Evolutionary conservation across 1,140 invertebrate genomes (phyloP).

Genomic region (Araneus ventricosus): DNA sequence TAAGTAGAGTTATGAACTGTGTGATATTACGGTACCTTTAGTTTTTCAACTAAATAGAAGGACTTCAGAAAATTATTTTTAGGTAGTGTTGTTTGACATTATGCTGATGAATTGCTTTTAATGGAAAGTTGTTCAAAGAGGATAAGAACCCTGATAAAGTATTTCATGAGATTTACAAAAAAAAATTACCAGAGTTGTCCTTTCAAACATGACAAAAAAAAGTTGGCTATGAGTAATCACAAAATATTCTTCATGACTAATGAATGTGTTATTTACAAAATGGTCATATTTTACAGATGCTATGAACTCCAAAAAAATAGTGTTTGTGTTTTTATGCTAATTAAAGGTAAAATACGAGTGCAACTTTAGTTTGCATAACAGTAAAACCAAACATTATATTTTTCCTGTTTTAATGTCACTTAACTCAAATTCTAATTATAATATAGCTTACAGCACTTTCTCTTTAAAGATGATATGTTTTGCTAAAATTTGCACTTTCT

Average conservation of each 20-base stretch:
- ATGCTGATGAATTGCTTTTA: background rate
- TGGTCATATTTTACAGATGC: background rate
- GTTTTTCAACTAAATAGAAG: too few relatives aligned
- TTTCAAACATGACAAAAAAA: background rate
- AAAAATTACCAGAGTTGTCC: background rate
- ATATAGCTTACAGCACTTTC: too few relatives aligned
- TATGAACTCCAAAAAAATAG: background rate
- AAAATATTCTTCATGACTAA: background rate
- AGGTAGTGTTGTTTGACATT: background rate
- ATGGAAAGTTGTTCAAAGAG: background rate
- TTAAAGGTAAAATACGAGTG: background rate
- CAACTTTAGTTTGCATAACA: background rate
- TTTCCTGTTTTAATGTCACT: too few relatives aligned
- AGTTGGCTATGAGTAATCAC: background rate
- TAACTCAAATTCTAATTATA: too few relatives aligned
- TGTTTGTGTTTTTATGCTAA: background rate
- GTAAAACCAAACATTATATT: too few relatives aligned
- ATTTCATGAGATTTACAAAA: background rate
- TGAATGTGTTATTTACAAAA: conserved; percentile 13
- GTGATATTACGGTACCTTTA: too few relatives aligned
- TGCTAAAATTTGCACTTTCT: too few relatives aligned
- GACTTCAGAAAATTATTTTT: too few relatives aligned
- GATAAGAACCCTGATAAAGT: background rate
- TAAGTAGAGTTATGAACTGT: too few relatives aligned
- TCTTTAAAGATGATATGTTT: too few relatives aligned